Base-by-base conservation (phyloP, 1,140 invertebrate genomes). In the Nasonia vitripennis region DNA sequence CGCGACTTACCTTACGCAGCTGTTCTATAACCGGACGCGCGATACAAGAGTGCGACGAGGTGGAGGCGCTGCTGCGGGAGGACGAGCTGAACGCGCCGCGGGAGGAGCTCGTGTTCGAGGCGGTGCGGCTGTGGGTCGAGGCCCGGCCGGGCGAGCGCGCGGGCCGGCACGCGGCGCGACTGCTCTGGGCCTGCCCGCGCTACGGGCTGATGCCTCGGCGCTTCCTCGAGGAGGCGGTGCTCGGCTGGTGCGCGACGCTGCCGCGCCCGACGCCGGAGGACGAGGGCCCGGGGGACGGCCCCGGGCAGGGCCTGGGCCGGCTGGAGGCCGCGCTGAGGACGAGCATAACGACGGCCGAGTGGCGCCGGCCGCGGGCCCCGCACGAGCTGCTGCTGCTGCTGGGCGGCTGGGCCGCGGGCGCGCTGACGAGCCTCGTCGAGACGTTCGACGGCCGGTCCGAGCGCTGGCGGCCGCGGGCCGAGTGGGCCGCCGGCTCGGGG, bases 381-480 rank as follows among this genome's bases (percentile, higher is more conserved):
- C 94, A 95, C 86, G 95, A 96, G 89, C 94, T 96, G 75, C 89
- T 97, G 2, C 96, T 97, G 89, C 95, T 95, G 9, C 94, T 97
- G 75, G 96, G 96, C 9, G 97, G 97, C 7, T 98, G 97, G 97
- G 96, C 95, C 88, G 95, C 95, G 4, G 96, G 96, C 17, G 96
- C 95, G 85, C 96, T 96, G 2, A 97, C 96, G 0, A 97, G 95
- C 92, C 95, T 96, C 88, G 94, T 97, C 27, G 97, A 97, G 93
- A 96, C 95, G 9, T 97, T 97, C 91, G 96, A 97, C 86, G 94
- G 94, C n/a, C 91, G 90, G 90, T 81, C 41, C 2, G 55, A 37
- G 31, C 31, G 55, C 10, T 70, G 68, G 68, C n/a, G 9, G 11
- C 2, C 2, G n/a, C 6, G 68, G 23, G 5, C 27, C 68, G n/a